These are phyloP conservation scores for Zoanthus sansibaricus DNA, from an alignment of 92 coral and sea anemone species.

Conservation along the genomic window DNA sequence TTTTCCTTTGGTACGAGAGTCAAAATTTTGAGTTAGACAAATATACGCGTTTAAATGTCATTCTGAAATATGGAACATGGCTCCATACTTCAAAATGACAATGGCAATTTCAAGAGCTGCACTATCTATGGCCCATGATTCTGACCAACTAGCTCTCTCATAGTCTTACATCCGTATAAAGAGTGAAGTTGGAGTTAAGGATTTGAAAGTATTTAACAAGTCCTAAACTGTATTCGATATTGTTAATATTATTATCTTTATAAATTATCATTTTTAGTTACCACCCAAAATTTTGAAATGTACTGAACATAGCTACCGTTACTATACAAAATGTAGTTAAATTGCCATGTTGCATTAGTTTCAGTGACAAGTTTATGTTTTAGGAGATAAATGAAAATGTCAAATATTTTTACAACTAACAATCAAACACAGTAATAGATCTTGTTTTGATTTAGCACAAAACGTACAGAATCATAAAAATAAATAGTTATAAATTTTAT, in stretches of 20 bases:
- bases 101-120: slow-evolving; percentile 29
- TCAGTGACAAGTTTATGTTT: slow-evolving; percentile 2
- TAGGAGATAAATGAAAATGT: slow-evolving; percentile 15
- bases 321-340: neutral
- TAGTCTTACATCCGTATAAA: neutral
- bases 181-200: neutral
- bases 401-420: slow-evolving; percentile 9
- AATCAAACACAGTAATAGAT: neutral
- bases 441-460: slow-evolving; percentile 12
- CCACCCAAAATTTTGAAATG: slow-evolving; percentile 7
- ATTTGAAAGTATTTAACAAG: slow-evolving; percentile 3
- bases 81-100: slow-evolving; percentile 42
- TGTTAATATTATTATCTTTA: neutral
- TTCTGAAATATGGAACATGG: slow-evolving; percentile 35
- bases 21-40: neutral
- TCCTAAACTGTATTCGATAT: slow-evolving; percentile 20
- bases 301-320: slow-evolving; percentile 22
- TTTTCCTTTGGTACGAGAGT: no score
- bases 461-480: no score
- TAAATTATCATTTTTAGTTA: neutral
- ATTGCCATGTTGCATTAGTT: slow-evolving; percentile 6
- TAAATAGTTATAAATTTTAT: no score
- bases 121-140: neutral
- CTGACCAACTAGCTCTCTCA: slow-evolving; percentile 6
- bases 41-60: slow-evolving; percentile 20